A percentile compares a stretch with the other conserved stretches of the same genome.
These are phyloP conservation scores for Apodemia zela DNA, from an alignment of 2,888 invertebrate species.

Conservation along the genomic window DNA sequence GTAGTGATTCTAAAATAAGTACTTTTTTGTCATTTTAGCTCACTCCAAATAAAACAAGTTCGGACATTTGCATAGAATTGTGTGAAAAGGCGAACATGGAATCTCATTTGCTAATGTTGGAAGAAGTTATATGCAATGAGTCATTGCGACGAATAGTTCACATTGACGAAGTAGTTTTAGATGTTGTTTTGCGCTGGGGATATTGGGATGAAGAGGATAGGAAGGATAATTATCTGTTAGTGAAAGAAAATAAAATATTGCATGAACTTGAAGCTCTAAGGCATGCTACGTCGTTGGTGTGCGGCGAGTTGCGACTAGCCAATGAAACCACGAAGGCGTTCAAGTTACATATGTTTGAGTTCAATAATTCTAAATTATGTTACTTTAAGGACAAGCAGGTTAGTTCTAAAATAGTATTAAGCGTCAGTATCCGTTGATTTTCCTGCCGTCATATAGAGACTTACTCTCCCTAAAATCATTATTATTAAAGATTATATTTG, in stretches of 20 bases:
- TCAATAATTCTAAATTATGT: constrained; percentile 88
- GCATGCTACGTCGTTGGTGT: constrained; percentile 82
- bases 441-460: no score
- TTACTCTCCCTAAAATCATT: no score
- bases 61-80: constrained; percentile 87
- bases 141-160: constrained; percentile 88
- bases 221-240: constrained; percentile 88
- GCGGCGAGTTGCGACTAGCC: constrained; percentile 89
- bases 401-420: constrained; percentile 20
- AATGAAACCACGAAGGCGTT: constrained; percentile 87
- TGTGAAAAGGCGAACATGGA: constrained; percentile 82
- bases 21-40: constrained; percentile 69
- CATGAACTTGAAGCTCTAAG: constrained; percentile 75
- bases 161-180: constrained; percentile 85
- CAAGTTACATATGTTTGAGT: constrained; percentile 88
- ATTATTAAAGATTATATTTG: no score
- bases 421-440: neutral
- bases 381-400: constrained; percentile 88
- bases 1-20: neutral
- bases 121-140: constrained; percentile 90
- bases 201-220: constrained; percentile 94
- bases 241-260: constrained; percentile 76
- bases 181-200: constrained; percentile 89
- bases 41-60: constrained; percentile 87
- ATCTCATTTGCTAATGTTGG: constrained; percentile 86